Evolutionary conservation across 2,888 invertebrate genomes (phyloP), one percentile per base, ranked within the genome.

Genomic region (Leptinotarsa rubiginosa): DNA sequence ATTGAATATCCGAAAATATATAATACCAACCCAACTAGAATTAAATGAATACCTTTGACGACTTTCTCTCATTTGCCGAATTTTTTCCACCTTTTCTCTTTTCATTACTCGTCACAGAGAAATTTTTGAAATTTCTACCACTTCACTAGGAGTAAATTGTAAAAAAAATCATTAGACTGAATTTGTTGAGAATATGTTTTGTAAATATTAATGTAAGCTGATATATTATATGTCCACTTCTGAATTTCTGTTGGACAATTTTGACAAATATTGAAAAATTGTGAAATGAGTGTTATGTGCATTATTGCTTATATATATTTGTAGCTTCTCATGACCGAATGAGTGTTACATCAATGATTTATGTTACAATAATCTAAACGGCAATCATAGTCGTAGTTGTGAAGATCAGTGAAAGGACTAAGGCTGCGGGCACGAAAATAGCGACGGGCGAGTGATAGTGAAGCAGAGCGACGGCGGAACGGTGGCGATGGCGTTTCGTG

Each of bases 151-250:
- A 75, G 47, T 70, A 68, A 52, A 65, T 73, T 76, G 69, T 70
- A 75, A 71, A 75, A 50, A 71, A 69, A 71, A 71, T 71, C 54
- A 47, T 74, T 74, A 78, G 78, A 76, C 78, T 78, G 76, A 78
- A 74, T 59, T 70, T 75, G 68, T 72, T 75, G 54, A 72, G 52
- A 75, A 65, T 65, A 65, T 69, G 52, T 18, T 67, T 59, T 72
- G 65, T 72, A 72, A 69, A 75, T 65, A 75, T 16, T 47, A 54
- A 18, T 16, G 7, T 69, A 69, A 69, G 41, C 20, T 59, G 47
- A 18, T 69, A 41, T 31, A 54, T 20, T 47, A n/a, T 50, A 50
- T 50, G 50, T 50, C n/a, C 15, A 50, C 50, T 15, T 16, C 50
- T 15, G 3, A 50, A n/a, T 0, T 50, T n/a, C 4, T 50, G n/a